Conservation (phyloP, 2,113 vertebrate genomes). For the Oxyura jamaicensis region DNA sequence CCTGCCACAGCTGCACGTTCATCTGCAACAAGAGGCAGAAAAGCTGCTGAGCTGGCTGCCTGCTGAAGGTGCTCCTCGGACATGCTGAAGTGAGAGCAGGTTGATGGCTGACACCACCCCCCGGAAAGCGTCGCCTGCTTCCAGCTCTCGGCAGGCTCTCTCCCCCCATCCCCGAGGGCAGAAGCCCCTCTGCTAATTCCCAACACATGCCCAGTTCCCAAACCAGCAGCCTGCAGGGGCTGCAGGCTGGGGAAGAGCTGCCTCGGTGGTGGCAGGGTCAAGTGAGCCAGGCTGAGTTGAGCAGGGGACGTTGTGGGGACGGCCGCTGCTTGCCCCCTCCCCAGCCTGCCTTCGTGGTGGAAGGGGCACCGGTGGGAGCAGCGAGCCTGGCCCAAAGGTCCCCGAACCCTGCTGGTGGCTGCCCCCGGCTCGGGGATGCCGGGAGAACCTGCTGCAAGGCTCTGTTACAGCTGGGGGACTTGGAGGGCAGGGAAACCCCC, state of each 20-base stretch:
- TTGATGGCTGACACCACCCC: too few species aligned
- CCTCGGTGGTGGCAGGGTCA: neutral
- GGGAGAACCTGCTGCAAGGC: neutral
- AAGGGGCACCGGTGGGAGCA: neutral
- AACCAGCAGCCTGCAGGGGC: too few species aligned
- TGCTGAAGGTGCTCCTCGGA: neutral
- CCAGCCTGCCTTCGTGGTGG: too few species aligned
- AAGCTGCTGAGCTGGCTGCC: neutral
- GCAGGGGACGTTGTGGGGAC: neutral
- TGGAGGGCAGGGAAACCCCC: neutral
- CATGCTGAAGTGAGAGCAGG: too few species aligned
- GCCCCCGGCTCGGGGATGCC: neutral
- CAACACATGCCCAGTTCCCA: too few species aligned
- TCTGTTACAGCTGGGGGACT: neutral
- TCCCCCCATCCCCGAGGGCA: too few species aligned
- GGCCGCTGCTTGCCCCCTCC: too few species aligned
- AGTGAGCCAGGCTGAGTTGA: neutral
- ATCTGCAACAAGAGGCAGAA: neutral
- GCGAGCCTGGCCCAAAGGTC: neutral
- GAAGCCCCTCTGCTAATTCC: too few species aligned
- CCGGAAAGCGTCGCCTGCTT: too few species aligned
- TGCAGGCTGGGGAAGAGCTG: neutral
- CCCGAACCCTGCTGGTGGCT: neutral
- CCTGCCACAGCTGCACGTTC: neutral
- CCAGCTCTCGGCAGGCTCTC: too few species aligned